Evolutionary conservation across 1,140 invertebrate genomes (phyloP).

Genomic region (Caenorhabditis tropicalis): DNA sequence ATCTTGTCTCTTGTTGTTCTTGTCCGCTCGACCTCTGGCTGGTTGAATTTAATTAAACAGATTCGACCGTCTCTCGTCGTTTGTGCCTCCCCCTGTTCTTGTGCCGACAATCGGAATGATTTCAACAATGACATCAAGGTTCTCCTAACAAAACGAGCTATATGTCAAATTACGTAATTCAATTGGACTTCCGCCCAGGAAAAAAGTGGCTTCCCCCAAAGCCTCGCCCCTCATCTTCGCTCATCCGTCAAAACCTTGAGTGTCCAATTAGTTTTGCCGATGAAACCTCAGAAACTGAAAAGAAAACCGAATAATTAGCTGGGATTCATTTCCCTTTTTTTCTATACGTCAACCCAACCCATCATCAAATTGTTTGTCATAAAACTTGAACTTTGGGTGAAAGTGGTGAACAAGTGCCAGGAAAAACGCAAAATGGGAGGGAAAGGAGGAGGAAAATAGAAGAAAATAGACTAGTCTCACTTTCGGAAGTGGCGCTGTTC

Average conservation of each 20-base stretch:
- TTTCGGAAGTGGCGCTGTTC: conserved; percentile 28
- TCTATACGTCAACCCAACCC: conserved; percentile 2
- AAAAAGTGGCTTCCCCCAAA: not conserved
- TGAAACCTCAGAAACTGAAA: conserved; percentile 41
- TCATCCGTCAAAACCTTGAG: conserved; percentile 24
- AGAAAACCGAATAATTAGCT: conserved; percentile 44
- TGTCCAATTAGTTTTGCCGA: conserved; percentile 38
- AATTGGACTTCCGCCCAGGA: not conserved
- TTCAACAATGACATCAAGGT: conserved; percentile 38
- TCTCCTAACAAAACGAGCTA: conserved; percentile 23
- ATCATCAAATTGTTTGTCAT: conserved; percentile 43
- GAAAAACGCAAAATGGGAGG: not conserved
- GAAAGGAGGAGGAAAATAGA: not conserved
- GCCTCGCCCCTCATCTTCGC: not conserved
- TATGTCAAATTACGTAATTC: conserved; percentile 36
- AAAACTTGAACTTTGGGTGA: conserved; percentile 45
- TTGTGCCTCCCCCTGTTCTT: too few species aligned
- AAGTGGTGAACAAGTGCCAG: conserved; percentile 34
- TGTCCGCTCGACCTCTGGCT: conserved; percentile 2
- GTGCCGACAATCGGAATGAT: conserved; percentile 38
- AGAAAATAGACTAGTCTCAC: conserved; percentile 36
- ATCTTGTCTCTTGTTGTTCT: conserved; percentile 29
- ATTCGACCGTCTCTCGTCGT: not conserved
- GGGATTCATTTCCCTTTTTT: conserved; percentile 32
- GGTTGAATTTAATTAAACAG: conserved; percentile 40